These are phyloP conservation scores for Leptoclinus maculatus DNA, from an alignment of 2,797 vertebrate genomes.

Conservation along the genomic window DNA sequence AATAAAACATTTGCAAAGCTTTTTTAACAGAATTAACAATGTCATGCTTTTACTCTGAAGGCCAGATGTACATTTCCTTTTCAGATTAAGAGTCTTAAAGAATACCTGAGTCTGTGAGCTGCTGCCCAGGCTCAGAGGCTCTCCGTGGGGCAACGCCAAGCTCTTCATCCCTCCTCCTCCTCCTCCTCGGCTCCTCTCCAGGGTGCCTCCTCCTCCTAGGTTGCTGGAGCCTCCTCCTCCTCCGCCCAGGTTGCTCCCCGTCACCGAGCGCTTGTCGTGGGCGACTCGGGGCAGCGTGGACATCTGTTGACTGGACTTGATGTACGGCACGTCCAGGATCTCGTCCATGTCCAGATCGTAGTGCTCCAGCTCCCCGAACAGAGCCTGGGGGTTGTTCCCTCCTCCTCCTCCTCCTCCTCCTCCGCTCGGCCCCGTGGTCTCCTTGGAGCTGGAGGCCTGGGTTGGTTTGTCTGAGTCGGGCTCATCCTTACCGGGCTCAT, in stretches of 20 bases:
- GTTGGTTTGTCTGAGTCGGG: conserved; percentile 68
- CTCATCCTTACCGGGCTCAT: conserved; percentile 83
- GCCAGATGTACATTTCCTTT: neutral
- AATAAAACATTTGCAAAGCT: too few relatives aligned
- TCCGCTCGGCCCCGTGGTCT: conserved; percentile 52
- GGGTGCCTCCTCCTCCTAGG: conserved; percentile 66
- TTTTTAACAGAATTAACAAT: too few relatives aligned
- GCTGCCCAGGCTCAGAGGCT: conserved; percentile 79
- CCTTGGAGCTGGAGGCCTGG: conserved; percentile 49
- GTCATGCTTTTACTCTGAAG: neutral
- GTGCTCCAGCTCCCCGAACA: conserved; percentile 95
- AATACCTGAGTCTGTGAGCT: conserved; percentile 69
- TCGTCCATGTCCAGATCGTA: conserved; percentile 99
- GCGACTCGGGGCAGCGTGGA: conserved; percentile 88
- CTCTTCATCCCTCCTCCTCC: conserved; percentile 77
- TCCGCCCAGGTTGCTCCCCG: conserved; percentile 71
- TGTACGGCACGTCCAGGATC: conserved; percentile 98
- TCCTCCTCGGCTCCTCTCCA: conserved; percentile 83
- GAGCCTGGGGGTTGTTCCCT: conserved; percentile 62
- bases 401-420: neutral
- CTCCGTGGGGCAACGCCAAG: conserved; percentile 78
- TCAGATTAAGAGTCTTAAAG: neutral
- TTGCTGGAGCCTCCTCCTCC: conserved; percentile 77
- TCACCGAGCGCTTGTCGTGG: conserved; percentile 86
- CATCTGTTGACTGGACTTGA: conserved; percentile 94